Evolutionary conservation across 2,797 vertebrate species (phyloP).

Genomic region (Megalops cyprinoides): DNA sequence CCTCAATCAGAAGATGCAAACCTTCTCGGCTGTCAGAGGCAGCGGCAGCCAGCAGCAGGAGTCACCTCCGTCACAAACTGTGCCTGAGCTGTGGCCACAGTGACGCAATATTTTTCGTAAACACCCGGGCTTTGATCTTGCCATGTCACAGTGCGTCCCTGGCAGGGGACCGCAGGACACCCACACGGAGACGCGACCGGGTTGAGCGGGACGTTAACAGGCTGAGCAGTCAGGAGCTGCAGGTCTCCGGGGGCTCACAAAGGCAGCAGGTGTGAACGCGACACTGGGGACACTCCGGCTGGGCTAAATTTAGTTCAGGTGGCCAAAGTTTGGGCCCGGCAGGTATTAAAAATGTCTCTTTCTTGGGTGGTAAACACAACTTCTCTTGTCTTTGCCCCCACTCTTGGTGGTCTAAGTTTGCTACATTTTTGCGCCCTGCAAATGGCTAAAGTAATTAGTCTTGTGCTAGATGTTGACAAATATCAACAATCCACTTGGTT

Average conservation of each 20-base stretch:
- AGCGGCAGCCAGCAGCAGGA: no score
- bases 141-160: slow-evolving; percentile 41
- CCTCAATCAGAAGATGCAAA: no score
- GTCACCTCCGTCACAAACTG: no score
- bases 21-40: no score
- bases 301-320: slow-evolving; percentile 46
- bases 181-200: slow-evolving; percentile 50
- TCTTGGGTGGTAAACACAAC: slow-evolving; percentile 39
- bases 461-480: slow-evolving; percentile 46
- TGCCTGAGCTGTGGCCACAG: slow-evolving; percentile 48
- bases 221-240: slow-evolving; percentile 46
- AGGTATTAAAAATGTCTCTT: slow-evolving; percentile 57
- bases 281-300: slow-evolving; percentile 43
- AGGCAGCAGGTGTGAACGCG: slow-evolving; percentile 72
- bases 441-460: slow-evolving; percentile 61
- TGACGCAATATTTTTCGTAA: slow-evolving; percentile 57
- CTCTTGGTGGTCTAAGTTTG: slow-evolving; percentile 76
- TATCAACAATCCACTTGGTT: slow-evolving; percentile 34
- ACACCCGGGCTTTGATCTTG: slow-evolving; percentile 65
- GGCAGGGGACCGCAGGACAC: slow-evolving; percentile 60
- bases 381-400: slow-evolving; percentile 29
- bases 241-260: slow-evolving; percentile 52
- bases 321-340: slow-evolving; percentile 48
- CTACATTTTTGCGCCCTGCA: slow-evolving; percentile 67
- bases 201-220: slow-evolving; percentile 56